These are phyloP conservation scores for Morus bassanus DNA, from an alignment of 2,797 vertebrate genomes.

Conservation along the genomic window DNA sequence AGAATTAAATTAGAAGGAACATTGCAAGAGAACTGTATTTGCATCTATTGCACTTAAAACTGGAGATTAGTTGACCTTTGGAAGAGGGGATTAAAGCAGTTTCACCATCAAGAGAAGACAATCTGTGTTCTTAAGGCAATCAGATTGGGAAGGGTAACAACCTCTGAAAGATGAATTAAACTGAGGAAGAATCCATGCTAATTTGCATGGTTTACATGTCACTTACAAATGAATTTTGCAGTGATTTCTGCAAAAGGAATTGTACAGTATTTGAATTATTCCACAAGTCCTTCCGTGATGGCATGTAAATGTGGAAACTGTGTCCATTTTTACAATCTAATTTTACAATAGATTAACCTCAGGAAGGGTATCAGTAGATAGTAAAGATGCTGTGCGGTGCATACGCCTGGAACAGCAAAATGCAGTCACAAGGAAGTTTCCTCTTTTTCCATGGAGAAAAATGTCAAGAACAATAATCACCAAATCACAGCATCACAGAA, in stretches of 20 bases:
- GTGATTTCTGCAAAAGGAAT: constrained; percentile 48
- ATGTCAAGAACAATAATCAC: constrained; percentile 55
- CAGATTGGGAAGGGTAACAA: constrained; percentile 62
- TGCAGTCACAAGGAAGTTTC: constrained; percentile 27
- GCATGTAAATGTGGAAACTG: constrained; percentile 58
- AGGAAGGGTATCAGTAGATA: constrained; percentile 52
- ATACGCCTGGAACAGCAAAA: constrained; percentile 39
- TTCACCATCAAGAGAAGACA: constrained; percentile 71
- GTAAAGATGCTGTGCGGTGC: constrained; percentile 15
- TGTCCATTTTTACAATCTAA: constrained; percentile 73
- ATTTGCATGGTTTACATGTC: constrained; percentile 56
- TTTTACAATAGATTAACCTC: constrained; percentile 77
- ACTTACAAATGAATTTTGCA: constrained; percentile 51
- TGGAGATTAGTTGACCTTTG: constrained; percentile 75
- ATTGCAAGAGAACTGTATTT: constrained; percentile 67
- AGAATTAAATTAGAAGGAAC: constrained; percentile 77
- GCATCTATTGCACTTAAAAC: constrained; percentile 75
- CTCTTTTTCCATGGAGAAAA: constrained; percentile 21
- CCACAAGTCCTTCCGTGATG: constrained; percentile 14
- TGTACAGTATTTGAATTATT: constrained; percentile 41
- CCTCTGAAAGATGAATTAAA: constrained; percentile 59
- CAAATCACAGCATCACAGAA: not conserved
- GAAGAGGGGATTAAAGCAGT: constrained; percentile 68
- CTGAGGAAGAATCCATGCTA: constrained; percentile 53
- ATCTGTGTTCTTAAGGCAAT: constrained; percentile 66